A percentile compares a stretch with the other conserved stretches of the same genome.
Conservation (phyloP, 2,888 invertebrate species). For the Timema cristinae region DNA sequence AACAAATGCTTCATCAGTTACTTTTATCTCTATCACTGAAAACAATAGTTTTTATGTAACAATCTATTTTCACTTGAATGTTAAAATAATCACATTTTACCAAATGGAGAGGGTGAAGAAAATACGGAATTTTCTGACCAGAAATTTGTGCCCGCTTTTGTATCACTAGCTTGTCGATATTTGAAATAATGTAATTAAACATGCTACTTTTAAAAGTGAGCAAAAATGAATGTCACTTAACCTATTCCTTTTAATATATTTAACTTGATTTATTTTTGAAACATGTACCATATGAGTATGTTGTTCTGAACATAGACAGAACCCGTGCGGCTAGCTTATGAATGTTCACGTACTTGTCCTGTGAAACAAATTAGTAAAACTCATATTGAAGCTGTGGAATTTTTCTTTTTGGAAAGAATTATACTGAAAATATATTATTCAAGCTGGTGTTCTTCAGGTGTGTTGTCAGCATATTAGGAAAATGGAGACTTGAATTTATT, state of each 20-base stretch:
- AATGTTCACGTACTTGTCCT: slow-evolving; percentile 15
- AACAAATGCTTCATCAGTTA: background rate
- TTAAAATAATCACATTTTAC: background rate
- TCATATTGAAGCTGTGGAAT: slow-evolving; percentile 12
- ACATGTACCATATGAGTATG: slow-evolving; percentile 10
- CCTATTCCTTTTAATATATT: background rate
- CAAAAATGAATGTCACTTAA: background rate
- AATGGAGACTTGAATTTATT: background rate
- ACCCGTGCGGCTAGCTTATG: slow-evolving; percentile 2
- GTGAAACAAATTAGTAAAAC: slow-evolving; percentile 13
- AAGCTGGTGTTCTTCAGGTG: slow-evolving; percentile 6
- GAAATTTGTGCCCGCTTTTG: background rate
- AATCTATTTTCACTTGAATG: background rate
- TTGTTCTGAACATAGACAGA: slow-evolving; percentile 11
- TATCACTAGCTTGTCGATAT: background rate
- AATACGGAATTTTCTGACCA: background rate
- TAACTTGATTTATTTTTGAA: background rate
- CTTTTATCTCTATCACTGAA: no score
- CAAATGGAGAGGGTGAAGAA: background rate
- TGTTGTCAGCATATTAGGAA: slow-evolving; percentile 9
- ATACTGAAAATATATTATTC: slow-evolving; percentile 10
- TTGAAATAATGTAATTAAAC: background rate
- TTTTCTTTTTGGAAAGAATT: slow-evolving; percentile 11
- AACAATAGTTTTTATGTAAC: background rate
- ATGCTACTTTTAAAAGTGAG: background rate